phyloP scores from a whole-genome alignment of 2,797 vertebrate genomes.

The Gouania willdenowi region DNA sequence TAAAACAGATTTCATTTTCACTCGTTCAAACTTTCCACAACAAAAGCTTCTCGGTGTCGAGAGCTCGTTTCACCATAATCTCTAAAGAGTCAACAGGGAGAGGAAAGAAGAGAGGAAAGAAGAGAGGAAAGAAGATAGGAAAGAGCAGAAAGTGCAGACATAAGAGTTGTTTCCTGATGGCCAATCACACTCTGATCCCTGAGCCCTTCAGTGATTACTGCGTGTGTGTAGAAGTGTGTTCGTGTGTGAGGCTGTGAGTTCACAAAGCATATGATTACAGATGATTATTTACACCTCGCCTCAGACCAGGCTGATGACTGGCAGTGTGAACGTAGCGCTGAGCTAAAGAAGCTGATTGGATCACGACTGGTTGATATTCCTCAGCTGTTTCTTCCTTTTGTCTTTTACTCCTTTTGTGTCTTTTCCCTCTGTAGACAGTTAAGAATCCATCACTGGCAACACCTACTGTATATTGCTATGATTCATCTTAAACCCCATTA shows the following conservation, averaged over 20 bases:
- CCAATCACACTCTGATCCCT: conserved; percentile 45
- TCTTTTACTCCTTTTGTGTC: too few species aligned
- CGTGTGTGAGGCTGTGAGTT: not conserved
- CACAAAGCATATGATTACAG: conserved; percentile 45
- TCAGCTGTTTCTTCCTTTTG: not conserved
- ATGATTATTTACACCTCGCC: conserved; percentile 21
- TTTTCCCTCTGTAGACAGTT: too few species aligned
- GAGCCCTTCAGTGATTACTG: conserved; percentile 14
- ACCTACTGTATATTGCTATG: too few species aligned
- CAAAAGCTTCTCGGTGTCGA: conserved; percentile 48
- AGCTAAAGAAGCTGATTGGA: conserved; percentile 47
- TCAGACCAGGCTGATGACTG: conserved; percentile 24
- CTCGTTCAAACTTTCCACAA: conserved; percentile 50
- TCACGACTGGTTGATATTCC: too few species aligned
- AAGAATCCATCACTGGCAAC: too few species aligned
- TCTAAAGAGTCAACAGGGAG: conserved; percentile 23
- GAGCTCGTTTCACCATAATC: conserved; percentile 31
- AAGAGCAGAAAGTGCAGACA: conserved; percentile 31
- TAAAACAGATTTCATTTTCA: conserved; percentile 32
- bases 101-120: too few species aligned
- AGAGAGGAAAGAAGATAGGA: conserved; percentile 33
- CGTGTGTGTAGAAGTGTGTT: conserved; percentile 6
- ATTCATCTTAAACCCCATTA: too few species aligned
- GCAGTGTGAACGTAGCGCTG: conserved; percentile 22
- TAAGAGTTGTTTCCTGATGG: conserved; percentile 39